Conservation (phyloP, 2,888 invertebrate genomes). For the Pseudoips prasinana region DNA sequence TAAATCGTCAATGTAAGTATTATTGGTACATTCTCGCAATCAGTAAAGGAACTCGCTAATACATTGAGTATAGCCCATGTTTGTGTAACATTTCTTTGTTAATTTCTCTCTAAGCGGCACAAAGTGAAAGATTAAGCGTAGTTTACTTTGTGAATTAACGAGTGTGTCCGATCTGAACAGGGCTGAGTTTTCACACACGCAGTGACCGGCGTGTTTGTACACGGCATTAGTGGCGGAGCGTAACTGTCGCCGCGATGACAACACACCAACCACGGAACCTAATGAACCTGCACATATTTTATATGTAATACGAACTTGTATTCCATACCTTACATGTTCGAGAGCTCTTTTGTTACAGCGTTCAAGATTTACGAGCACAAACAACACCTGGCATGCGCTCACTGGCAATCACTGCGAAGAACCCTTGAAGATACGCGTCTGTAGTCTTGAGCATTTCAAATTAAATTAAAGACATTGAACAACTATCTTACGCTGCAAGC, state of each 20-base stretch:
- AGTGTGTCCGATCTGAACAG: constrained; percentile 62
- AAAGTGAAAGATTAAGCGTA: constrained; percentile 74
- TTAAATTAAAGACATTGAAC: constrained; percentile 70
- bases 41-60: constrained; percentile 54
- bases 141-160: constrained; percentile 65
- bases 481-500: constrained; percentile 67
- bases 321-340: constrained; percentile 7
- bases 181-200: constrained; percentile 70
- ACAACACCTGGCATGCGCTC: constrained; percentile 36
- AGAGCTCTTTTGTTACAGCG: constrained; percentile 15
- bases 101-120: constrained; percentile 68
- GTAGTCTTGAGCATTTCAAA: constrained; percentile 53
- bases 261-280: constrained; percentile 18
- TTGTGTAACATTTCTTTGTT: constrained; percentile 64
- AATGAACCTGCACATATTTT: constrained; percentile 23
- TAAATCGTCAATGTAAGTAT: constrained; percentile 33
- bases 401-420: constrained; percentile 52
- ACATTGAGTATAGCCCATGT: constrained; percentile 49
- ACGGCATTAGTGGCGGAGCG: constrained; percentile 58
- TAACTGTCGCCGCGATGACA: constrained; percentile 59
- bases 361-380: constrained; percentile 50
- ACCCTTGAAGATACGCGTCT: constrained; percentile 45
- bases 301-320: constrained; percentile 15
- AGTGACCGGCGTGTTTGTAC: constrained; percentile 51
- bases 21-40: constrained; percentile 47